Evolutionary conservation across 2,888 invertebrate species (phyloP).

Genomic region (Pristionchus arcanus): DNA sequence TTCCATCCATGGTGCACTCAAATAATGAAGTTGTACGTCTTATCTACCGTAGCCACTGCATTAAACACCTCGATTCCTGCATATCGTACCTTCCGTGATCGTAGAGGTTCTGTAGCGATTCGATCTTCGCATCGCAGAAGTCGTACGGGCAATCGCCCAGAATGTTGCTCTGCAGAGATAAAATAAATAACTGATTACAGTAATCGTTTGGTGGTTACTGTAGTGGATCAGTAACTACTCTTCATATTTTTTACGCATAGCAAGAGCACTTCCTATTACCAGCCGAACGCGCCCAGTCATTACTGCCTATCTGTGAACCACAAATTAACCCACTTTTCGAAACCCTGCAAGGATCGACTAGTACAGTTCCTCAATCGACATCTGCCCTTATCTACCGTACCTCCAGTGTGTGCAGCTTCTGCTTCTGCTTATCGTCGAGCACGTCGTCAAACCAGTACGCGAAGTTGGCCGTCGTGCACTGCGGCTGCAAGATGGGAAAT

Average conservation of each 20-base stretch:
- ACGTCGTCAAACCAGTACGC: conserved; percentile 49
- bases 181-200: background rate
- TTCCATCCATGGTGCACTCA: too few relatives aligned
- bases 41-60: background rate
- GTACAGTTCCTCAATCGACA: background rate
- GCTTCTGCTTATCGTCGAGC: conserved; percentile 35
- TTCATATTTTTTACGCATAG: too few relatives aligned
- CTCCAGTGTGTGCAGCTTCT: background rate
- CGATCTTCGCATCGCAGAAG: conserved; percentile 30
- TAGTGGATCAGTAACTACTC: background rate
- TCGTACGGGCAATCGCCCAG: conserved; percentile 45
- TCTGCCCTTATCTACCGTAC: background rate
- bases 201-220: background rate
- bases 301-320: background rate
- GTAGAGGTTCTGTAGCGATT: conserved; percentile 30
- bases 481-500: conserved; percentile 23
- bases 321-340: background rate
- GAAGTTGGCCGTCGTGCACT: conserved; percentile 46
- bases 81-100: conserved; percentile 48
- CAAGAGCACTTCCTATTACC: too few relatives aligned
- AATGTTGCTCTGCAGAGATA: background rate
- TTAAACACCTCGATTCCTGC: background rate
- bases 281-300: background rate
- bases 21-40: too few relatives aligned
- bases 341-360: background rate